Conservation (phyloP, 2,888 invertebrate species). For the Ptilodon capucinus region DNA sequence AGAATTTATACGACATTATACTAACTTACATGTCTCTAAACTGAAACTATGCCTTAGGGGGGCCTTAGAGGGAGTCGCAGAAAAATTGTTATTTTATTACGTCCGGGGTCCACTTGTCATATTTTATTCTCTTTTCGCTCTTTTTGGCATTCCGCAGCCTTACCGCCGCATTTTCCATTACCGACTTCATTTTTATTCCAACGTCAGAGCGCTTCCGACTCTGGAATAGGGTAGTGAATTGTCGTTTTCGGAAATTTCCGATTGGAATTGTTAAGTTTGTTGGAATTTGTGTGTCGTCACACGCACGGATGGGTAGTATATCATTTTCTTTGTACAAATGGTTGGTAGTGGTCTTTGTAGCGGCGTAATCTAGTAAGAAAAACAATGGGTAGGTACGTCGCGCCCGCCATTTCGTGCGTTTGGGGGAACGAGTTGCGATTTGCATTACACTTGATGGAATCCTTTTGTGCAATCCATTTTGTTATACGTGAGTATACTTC, state of each 20-base stretch:
- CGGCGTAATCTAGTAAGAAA: constrained; percentile 73
- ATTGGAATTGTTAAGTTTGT: constrained; percentile 36
- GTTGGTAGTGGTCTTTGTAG: constrained; percentile 60
- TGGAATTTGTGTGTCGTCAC: constrained; percentile 56
- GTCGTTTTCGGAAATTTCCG: constrained; percentile 13
- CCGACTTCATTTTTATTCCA: constrained; percentile 10
- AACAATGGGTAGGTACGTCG: constrained; percentile 63
- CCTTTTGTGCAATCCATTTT: constrained; percentile 7
- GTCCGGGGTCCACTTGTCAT: constrained; percentile 71
- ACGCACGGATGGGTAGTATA: constrained; percentile 76
- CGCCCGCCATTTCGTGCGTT: constrained; percentile 39
- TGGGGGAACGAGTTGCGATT: constrained; percentile 41
- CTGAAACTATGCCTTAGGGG: constrained; percentile 66
- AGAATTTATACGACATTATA: neutral
- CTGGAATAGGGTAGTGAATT: constrained; percentile 19
- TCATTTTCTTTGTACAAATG: constrained; percentile 79
- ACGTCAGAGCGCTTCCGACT: constrained; percentile 29
- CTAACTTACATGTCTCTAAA: constrained; percentile 34
- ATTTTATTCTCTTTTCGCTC: constrained; percentile 68
- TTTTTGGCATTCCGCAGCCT: constrained; percentile 49
- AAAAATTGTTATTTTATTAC: constrained; percentile 82
- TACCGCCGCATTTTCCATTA: constrained; percentile 34
- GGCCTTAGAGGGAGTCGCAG: constrained; percentile 48
- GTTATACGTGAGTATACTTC: neutral
- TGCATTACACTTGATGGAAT: constrained; percentile 40